Base-by-base conservation (phyloP, 1,140 invertebrate species). In the Manduca sexta region DNA sequence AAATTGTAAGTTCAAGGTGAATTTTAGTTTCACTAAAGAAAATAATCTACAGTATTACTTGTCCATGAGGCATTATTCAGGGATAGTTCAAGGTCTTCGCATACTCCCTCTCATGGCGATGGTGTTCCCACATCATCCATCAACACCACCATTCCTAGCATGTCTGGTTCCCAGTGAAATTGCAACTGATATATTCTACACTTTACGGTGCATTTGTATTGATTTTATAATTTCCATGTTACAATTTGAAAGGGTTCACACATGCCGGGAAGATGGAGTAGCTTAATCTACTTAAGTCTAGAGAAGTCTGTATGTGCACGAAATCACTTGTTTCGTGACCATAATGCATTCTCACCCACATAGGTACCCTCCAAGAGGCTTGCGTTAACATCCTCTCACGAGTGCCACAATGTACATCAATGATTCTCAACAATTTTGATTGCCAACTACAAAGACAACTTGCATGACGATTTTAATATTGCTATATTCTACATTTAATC, bases 251-350 rank as follows among this genome's bases (percentile, higher is more conserved):
- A 60, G 63, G 65, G 60, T 45, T 54, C 29, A 45, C 51, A 56
- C 69, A 77, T 69, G 60, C 37, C 56, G 75, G 73, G 55, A 70
- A 73, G 57, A 42, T 42, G 52, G 64, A 48, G 62, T 60, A 76
- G 74, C 70, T 72, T 74, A 72, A 64, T 64, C 58, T 79, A 72
- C 62, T 69, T 74, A 70, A 74, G 72, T 78, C 69, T 69, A 76
- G 75, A 84, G 76, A 80, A 80, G 53, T 52, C 72, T 49, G 46
- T 74, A 84, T 74, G 73, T 53, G 46, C 62, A 75, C 64, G 64
- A 80, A 62, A 63, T 45, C n/a, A n/a, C n/a, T 30, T n/a, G 40
- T 41, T 53, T 78, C 71, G 59, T 73, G 72, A 63, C 46, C 74
- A 79, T 75, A 84, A 63, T 60, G 64, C 52, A 66, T 75, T 79